A percentile compares a stretch with the other conserved stretches of the same genome.
These are phyloP conservation scores for Drosophila villosipedis DNA, from an alignment of 2,888 invertebrate genomes.

Conservation along the genomic window DNA sequence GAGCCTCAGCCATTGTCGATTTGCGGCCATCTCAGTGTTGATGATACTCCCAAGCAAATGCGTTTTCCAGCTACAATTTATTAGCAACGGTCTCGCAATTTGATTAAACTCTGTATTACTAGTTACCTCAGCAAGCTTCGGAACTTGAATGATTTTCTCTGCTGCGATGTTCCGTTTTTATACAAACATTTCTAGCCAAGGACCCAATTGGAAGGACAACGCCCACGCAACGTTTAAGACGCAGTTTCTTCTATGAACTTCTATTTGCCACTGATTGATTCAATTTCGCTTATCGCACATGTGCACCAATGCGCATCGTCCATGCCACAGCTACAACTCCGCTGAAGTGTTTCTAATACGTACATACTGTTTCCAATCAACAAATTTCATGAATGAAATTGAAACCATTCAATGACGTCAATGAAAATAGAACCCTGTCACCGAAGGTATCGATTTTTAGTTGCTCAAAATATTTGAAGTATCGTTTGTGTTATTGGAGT, in stretches of 20 bases:
- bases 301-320: conserved; percentile 73
- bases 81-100: neutral
- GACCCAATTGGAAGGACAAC: conserved; percentile 6
- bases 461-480: neutral
- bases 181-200: conserved; percentile 19
- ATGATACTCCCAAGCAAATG: conserved; percentile 3
- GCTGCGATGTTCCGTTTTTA: conserved; percentile 24
- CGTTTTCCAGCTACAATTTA: conserved; percentile 3
- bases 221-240: conserved; percentile 33
- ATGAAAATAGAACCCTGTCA: neutral
- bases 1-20: conserved; percentile 53
- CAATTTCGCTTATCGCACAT: conserved; percentile 78
- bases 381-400: conserved; percentile 71
- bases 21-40: conserved; percentile 41
- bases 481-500: neutral
- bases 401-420: conserved; percentile 43
- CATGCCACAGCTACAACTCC: conserved; percentile 25
- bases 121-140: conserved; percentile 34
- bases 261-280: conserved; percentile 75
- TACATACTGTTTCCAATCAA: conserved; percentile 5
- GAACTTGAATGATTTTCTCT: conserved; percentile 51
- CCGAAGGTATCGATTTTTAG: neutral
- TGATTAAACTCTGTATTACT: neutral
- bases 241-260: conserved; percentile 37
- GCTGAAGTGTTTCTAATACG: conserved; percentile 46